Conservation (phyloP, 1,140 invertebrate genomes). For the Saccostrea glomerata region DNA sequence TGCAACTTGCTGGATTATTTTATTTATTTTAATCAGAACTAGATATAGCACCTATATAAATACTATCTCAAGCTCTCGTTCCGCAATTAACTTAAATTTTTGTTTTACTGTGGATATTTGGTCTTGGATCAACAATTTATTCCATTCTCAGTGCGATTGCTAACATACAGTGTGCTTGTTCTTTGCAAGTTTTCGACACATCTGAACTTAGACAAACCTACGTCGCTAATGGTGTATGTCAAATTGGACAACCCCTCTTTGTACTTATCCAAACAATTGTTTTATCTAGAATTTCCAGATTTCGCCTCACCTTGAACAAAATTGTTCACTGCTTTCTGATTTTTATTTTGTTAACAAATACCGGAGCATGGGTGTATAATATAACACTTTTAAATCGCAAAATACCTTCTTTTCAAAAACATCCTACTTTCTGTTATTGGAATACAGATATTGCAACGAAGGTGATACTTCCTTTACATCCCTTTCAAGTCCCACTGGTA, state of each 20-base stretch:
- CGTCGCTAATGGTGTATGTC: background rate
- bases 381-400: background rate
- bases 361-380: background rate
- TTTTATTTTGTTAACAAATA: no score
- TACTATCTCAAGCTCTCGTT: background rate
- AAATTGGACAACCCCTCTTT: background rate
- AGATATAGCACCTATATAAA: background rate
- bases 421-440: background rate
- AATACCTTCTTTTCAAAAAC: background rate
- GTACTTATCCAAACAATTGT: background rate
- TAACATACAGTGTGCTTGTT: background rate
- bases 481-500: background rate
- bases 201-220: background rate
- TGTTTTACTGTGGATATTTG: background rate
- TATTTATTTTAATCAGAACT: background rate
- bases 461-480: background rate
- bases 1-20: background rate
- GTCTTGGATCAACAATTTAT: background rate
- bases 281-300: background rate
- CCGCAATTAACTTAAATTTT: background rate
- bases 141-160: background rate
- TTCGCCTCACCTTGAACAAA: background rate
- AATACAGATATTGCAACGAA: background rate
- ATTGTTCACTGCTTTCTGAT: background rate
- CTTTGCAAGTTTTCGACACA: background rate